A percentile compares a stretch with the other conserved stretches of the same genome.
phyloP scores from a whole-genome alignment of 1,140 invertebrate genomes.

The Zaprionus kolodkinae region DNA sequence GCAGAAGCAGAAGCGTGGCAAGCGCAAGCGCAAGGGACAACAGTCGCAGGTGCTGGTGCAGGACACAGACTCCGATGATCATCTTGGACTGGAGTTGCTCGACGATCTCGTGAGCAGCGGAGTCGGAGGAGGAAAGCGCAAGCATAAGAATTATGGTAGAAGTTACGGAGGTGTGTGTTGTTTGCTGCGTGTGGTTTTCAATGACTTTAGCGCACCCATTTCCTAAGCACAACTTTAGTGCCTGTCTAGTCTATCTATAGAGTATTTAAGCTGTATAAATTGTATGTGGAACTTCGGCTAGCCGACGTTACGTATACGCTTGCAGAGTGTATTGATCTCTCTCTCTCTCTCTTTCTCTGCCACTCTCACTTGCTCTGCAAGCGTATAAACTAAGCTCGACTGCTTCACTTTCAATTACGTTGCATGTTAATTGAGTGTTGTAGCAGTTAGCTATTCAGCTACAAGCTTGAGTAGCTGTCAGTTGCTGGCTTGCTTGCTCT shows the following conservation, averaged over 20 bases:
- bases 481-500: not conserved
- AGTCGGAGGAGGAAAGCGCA: constrained; percentile 66
- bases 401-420: not conserved
- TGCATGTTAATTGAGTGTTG: constrained; percentile 16
- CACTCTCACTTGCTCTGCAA: constrained; percentile 11
- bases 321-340: constrained; percentile 5
- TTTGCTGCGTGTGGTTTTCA: constrained; percentile 83
- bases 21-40: constrained; percentile 69
- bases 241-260: constrained; percentile 54
- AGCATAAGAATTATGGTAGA: constrained; percentile 84
- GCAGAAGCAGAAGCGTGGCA: constrained; percentile 57
- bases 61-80: constrained; percentile 65
- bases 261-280: not conserved
- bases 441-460: no score
- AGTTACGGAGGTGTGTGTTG: constrained; percentile 83
- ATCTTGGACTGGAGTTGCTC: constrained; percentile 66
- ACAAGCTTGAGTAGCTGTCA: constrained; percentile 23
- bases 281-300: constrained; percentile 1
- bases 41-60: constrained; percentile 38
- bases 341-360: not conserved
- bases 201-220: constrained; percentile 82
- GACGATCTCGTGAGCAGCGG: constrained; percentile 64
- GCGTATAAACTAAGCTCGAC: not conserved
- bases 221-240: constrained; percentile 70
- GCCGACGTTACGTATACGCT: constrained; percentile 4